Base-by-base conservation (phyloP, 2,888 invertebrate genomes). In the Marasmarcha lunaedactyla region DNA sequence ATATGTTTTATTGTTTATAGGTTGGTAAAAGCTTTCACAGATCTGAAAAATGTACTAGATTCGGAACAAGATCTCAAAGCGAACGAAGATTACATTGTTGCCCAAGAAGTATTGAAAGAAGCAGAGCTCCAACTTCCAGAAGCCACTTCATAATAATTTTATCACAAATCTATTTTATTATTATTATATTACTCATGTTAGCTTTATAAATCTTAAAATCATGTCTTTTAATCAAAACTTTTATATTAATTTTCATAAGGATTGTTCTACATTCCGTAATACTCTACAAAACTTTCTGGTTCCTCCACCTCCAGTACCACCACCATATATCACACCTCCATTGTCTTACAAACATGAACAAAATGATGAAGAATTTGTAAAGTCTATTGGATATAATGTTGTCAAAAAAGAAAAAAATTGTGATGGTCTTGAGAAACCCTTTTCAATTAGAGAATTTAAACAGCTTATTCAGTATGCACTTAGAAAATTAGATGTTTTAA, bases 41-140 rank as follows among this genome's bases (percentile, higher is more conserved):
- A 95, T 45, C 85, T 97, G 36, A 89, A 90, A 59, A 86, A 84
- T 36, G 87, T 90, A 39, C 61, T 95, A 42, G 88, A 90, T 42
- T 87, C 87, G 1, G 95, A 95, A 63, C 78, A 85, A 59, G 94
- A 95, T 58, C 85, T 95, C n/a, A 87, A 88, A 58, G 90, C 90
- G 46, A 70, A 85, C 12, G 90, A 89, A 56, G 91, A 91, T 43
- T 95, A 90, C 55, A 60, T 70, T 15, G 74, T 88, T 6, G 95
- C 95, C 0, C 58, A 86, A 44, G 84, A 87, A 65, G 78, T 89
- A 10, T 65, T 95, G 2, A 86, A 87, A 51, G 92, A 90, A 43
- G 89, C 90, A 1, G 87, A 88, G 54, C 53, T 63, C n/a, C 86
- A 88, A 52, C 66, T 89, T 37, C 81, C 86, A 0, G 73, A 81